Base-by-base conservation (phyloP, 2,797 vertebrate genomes). In the Protonibea diacanthus region DNA sequence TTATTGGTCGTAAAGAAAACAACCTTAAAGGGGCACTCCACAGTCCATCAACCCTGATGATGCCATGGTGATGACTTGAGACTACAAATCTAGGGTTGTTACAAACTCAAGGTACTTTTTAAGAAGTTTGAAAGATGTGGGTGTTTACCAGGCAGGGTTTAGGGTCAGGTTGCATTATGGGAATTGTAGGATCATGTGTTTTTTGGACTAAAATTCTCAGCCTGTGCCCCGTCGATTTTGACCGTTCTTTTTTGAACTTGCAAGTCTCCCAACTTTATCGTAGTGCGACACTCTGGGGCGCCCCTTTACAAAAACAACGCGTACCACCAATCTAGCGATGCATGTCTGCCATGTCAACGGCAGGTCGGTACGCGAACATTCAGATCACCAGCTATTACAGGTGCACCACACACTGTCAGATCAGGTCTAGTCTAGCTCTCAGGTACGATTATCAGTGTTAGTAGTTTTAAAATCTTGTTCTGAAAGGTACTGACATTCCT, bases 401-500 rank as follows among this genome's bases (percentile, higher is more conserved):
- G 76, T 83, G 78, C 73, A 67, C 60, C 70, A 51, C 86, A 68
- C 74, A 18, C 64, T 21, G 42, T 76, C 73, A 23, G 74, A 66
- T 87, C 87, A 88, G 81, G 79, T 84, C 61, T 60, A 66, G 74
- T 81, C 71, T 70, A 83, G 80, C 85, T 90, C 91, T 93, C 91
- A 91, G 89, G 90, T 92, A 88, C 80, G 44, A 67, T 69, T 81
- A 47, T 71, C 71, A 51, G 85, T 63, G 84, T 86, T 82, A 27
- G 55, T 42, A 17, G 74, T 78, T 38, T 76, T 25, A 6, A 62
- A 81, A 58, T 72, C 64, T 40, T 53, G 2, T 70, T 62, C 49
- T 48, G 33, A 63, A 71, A 63, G 76, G 74, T 76, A 12, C 74
- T 40, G 65, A 81, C 65, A 61, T 75, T 71, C 67, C 78, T 65